Conservation (phyloP, 2,113 vertebrate species). For the Myocastor coypus region DNA sequence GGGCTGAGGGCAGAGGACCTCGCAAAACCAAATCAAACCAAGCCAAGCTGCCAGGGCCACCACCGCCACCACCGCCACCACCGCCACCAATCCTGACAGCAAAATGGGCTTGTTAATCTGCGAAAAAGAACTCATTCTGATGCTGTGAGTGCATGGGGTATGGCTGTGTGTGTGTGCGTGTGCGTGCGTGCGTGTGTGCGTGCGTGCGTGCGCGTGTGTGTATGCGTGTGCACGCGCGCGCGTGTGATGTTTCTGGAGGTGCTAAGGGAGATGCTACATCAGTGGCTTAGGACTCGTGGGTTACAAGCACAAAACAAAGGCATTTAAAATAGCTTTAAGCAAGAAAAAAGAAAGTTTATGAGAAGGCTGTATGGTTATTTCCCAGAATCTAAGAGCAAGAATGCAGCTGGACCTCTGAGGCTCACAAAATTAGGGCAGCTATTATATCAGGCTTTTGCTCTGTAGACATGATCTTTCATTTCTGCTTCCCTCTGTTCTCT, state of each 20-base stretch:
- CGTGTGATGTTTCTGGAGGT: background rate
- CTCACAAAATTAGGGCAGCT: background rate
- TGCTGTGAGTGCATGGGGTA: background rate
- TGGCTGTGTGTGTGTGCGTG: background rate
- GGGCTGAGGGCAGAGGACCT: background rate
- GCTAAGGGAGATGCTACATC: background rate
- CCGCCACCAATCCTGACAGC: background rate
- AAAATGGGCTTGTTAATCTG: background rate
- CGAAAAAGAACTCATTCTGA: background rate
- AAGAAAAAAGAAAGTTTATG: background rate
- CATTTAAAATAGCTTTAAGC: background rate
- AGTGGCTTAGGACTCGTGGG: background rate
- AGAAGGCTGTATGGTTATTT: background rate
- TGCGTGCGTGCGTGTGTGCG: background rate
- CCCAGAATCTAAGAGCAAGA: background rate
- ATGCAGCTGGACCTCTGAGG: background rate
- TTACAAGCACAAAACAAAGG: constrained; percentile 31
- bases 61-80: too few relatives aligned
- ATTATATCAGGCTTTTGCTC: constrained; percentile 38
- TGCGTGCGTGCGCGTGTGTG: background rate
- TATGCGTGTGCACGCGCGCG: background rate
- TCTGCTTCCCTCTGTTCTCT: background rate
- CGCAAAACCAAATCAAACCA: background rate
- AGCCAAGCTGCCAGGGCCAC: background rate
- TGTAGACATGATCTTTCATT: background rate